Evolutionary conservation across 2,888 invertebrate genomes (phyloP), one percentile per base, ranked within the genome.

Genomic region (Eristalis pertinax): DNA sequence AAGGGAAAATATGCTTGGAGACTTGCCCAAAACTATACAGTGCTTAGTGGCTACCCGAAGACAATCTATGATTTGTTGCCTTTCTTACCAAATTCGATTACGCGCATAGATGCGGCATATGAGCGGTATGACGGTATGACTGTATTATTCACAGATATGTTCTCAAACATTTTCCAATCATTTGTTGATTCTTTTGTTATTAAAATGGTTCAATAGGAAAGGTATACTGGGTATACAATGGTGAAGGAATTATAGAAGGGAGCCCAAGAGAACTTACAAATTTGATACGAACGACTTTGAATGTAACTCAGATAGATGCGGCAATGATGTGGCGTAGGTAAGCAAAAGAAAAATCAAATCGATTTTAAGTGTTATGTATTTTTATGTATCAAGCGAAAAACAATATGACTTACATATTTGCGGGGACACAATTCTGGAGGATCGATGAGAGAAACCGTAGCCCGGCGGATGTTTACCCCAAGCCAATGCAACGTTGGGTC

Each of bases 381-480:
- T 73, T 19, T 50, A 19, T 50, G 19, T 50, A 2, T 62, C 5
- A 35, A 90, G 90, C 89, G 88, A 94, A 93, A 91, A 94, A 94
- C 91, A 94, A 94, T 81, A 95, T 95, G 91, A 95, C 95, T 0
- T 96, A 95, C 89, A 92, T 96, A 70, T 95, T 94, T 89, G 95
- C 95, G 88, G 94, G 94, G 38, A 94, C 95, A 88, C 90, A 94
- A 89, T 96, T 96, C 91, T 96, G 96, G 96, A 93, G 96, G 73
- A 96, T 94, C 89, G 95, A 96, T 90, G 96, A 96, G 90, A 91
- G 76, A 58, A 35, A 67, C 0, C 76, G 91, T 69, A 92, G 89
- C 1, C 94, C 96, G 93, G 96, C 96, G 91, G 91, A 92, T 0
- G 96, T 95, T 26, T 96, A 96, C 91, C 97, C 97, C 0, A 94